Evolutionary conservation across 1,140 invertebrate genomes (phyloP), one percentile per base, ranked within the genome.

Genomic region (Neodiprion virginianus): DNA sequence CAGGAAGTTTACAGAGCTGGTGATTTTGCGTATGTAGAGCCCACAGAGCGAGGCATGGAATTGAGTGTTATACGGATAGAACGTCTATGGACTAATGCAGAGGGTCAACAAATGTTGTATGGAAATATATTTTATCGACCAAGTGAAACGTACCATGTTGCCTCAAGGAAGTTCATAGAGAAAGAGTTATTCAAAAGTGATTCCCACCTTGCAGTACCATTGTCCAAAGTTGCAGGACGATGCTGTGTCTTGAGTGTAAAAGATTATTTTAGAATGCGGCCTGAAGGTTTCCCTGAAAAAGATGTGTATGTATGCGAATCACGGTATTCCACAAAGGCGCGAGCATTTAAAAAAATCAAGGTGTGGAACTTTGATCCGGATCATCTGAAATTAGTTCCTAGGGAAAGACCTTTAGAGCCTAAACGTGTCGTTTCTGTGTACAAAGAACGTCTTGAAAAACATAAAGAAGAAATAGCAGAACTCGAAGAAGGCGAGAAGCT

Each of bases 261-360:
- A 81, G 97, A 99, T 83, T 99, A 98, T 87, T 96, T 99, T 82
- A 95, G 96, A 81, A 93, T 93, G 83, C 92, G 92, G 77, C 97
- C 97, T 0, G 94, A 96, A 89, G 94, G 92, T 14, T 96, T 97
- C 84, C 90, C 93, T 1, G 96, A 98, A 74, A 97, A 97, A 84
- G 98, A 99, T 88, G 95, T 99, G 0, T 99, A 96, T 84, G 97
- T 99, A 0, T 99, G 98, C 85, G 98, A 99, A 88, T 98, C 96
- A 14, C 91, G 97, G 11, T 99, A 99, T 86, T 96, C 94, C 75
- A 93, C 94, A 0, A 94, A 93, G 81, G 92, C 92, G 23, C 91
- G 96, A 77, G 92, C 93, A 76, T 99, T 99, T 85, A 98, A 98
- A 87, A 99, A 99, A 87, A 96, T 98, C 28, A 99, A 99, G 89